Percentiles rank a stretch among this genome's conserved stretches.
Evolutionary conservation across 2,888 invertebrate species (phyloP).

Genomic region (Morinoia aosen): DNA sequence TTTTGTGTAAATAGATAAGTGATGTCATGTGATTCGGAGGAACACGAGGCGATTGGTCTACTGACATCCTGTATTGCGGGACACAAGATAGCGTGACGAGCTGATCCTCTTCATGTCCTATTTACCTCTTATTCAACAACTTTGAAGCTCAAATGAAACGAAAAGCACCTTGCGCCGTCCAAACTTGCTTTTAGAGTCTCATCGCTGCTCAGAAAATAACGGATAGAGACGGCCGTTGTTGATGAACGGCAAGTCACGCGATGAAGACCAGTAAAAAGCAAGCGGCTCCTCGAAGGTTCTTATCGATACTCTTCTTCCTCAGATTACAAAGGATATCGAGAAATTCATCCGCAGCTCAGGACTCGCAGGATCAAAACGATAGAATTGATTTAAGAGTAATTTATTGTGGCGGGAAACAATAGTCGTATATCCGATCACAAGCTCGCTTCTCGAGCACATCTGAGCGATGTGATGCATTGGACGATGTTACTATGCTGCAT

Average conservation of each 20-base stretch:
- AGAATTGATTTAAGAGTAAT: background rate
- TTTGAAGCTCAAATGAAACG: constrained; percentile 15
- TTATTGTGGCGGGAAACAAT: background rate
- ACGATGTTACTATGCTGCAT: no score
- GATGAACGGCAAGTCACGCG: constrained; percentile 20
- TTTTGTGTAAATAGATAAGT: constrained; percentile 31
- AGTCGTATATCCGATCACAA: background rate
- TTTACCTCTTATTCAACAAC: constrained; percentile 35
- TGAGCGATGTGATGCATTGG: background rate
- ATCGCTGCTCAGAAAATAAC: background rate
- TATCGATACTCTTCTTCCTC: background rate
- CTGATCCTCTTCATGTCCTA: background rate
- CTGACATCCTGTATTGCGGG: background rate
- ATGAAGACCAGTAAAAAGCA: background rate
- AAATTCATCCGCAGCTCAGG: background rate
- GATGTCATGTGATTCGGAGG: background rate
- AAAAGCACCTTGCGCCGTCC: background rate
- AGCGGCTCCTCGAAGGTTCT: background rate
- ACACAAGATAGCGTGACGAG: constrained; percentile 14
- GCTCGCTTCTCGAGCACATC: background rate
- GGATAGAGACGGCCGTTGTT: background rate
- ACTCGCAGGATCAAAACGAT: background rate
- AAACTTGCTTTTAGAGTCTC: background rate
- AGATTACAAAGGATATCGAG: background rate
- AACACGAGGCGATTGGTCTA: background rate